Base-by-base conservation (phyloP, 2,888 invertebrate species). In the Unio pictorum region DNA sequence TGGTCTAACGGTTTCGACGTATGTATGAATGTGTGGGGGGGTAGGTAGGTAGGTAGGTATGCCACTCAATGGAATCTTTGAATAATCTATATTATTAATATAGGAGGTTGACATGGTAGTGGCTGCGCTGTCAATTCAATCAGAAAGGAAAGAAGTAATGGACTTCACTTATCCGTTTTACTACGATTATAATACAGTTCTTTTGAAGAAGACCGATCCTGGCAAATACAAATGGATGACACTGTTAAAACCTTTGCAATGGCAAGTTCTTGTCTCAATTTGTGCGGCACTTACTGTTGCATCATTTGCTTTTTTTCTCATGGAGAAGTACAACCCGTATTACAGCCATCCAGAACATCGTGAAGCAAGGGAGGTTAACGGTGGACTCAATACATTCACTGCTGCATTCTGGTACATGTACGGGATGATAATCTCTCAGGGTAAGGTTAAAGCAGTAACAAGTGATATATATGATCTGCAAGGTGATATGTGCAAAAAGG, bases 81-180 rank as follows among this genome's bases (percentile, higher is more conserved):
- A 34, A 8, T 15, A n/a, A 23, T 45, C 55, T 28, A 26, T 34
- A 18, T 56, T 20, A 56, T 66, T 20, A 60, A n/a, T 30, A 17
- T 86, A 95, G 95, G 93, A 95, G 87, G 95, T 94, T 0, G 96
- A 97, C 85, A 92, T 97, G 64, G 94, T 94, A 0, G 92, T 96
- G 2, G 94, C 95, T 0, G 94, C 96, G 0, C 89, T 96, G 57
- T 95, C 95, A 15, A 96, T 96, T 95, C 96, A 95, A 3, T 95
- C 95, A 0, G 96, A 96, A 79, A 92, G 95, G 57, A 96, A 96
- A 87, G 95, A 96, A 89, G 95, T 95, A 0, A 94, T 97, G 3
- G 97, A 97, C 88, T 97, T 95, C 84, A 94, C 96, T 3, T 95
- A 95, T 0, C 96, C 97, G 0, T 97, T 73, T 67, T 74, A 69